Evolutionary conservation across 2,888 invertebrate species (phyloP).

Genomic region (Priocnemis perturbator): DNA sequence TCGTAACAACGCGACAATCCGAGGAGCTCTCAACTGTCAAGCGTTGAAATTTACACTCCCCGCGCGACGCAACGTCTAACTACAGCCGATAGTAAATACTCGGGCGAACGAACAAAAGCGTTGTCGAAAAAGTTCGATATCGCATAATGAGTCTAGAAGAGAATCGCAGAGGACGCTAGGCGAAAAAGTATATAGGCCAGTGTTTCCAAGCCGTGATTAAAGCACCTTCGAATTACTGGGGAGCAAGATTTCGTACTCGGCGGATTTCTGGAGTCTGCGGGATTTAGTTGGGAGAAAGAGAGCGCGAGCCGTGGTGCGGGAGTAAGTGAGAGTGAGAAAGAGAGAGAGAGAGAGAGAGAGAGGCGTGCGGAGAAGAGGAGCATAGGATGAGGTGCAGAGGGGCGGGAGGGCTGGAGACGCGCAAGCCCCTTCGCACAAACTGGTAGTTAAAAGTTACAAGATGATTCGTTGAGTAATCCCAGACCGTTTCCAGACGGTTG

Average conservation of each 20-base stretch:
- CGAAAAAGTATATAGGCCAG: not conserved
- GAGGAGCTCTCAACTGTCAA: not conserved
- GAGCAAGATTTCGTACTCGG: conserved; percentile 36
- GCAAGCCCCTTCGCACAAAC: conserved; percentile 54
- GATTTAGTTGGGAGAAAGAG: conserved; percentile 35
- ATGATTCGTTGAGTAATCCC: conserved; percentile 74
- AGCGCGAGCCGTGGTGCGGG: not conserved
- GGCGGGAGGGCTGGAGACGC: conserved; percentile 26
- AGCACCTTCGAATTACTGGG: conserved; percentile 19
- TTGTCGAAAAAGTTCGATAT: no score
- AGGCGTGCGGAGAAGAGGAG: conserved; percentile 26
- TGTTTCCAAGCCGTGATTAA: not conserved
- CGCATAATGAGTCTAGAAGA: no score
- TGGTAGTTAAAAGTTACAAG: conserved; percentile 74
- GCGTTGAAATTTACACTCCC: not conserved
- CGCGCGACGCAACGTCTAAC: no score
- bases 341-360: conserved; percentile 16
- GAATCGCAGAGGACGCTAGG: not conserved
- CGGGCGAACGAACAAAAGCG: no score
- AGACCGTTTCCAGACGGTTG: conserved; percentile 72
- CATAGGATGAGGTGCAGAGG: conserved; percentile 23
- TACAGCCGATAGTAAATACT: no score
- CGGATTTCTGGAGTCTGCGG: conserved; percentile 37
- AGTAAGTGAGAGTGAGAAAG: conserved; percentile 21
- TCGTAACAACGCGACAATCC: not conserved